Evolutionary conservation across 2,113 vertebrate species (phyloP), one percentile per base, ranked within the genome.

Genomic region (Sigmodon hispidus): DNA sequence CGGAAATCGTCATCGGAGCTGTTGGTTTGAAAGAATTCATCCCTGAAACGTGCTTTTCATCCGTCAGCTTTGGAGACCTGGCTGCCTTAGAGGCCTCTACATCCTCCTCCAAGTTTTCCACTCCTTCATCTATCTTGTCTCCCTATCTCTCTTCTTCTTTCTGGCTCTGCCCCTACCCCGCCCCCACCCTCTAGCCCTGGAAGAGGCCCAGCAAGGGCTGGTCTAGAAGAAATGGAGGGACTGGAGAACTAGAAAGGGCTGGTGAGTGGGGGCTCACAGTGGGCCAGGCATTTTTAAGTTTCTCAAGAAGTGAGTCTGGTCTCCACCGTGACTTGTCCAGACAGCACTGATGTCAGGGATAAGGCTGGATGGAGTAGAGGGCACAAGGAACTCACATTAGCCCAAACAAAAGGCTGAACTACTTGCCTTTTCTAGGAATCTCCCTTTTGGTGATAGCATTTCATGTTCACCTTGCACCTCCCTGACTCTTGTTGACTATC

Each of bases 21-120:
- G 57, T 86, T 96, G 94, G 91, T 97, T 97, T 83, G 80, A 94
- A 96, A 95, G 94, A 94, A 96, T 97, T 98, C 95, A 65, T 97
- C 97, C 90, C 93, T 57, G 79, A 87, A 98, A 95, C 84, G 48
- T 59, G 96, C 81, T 96, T 95, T 97, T 97, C 96, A 89, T 97
- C 96, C 95, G 84, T 89, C 73, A 83, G 94, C 83, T 72, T 15
- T 79, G 96, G 94, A 96, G 95, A 92, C 81, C 94, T 93, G 65
- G 50, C 90, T 94, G 95, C 91, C 90, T 96, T 52, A 21, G 2
- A 57, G 93, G 80, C 69, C 2, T n/a, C 80, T 87, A 83, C 83
- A 22, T 97, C 95, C 94, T 89, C 91, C 80, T 75, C 59, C 67
- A 90, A 90, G 73, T 73, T 57, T 85, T 57, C 59, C n/a, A 22